Evolutionary conservation across 2,888 invertebrate species (phyloP).

Genomic region (Pomacea canaliculata): DNA sequence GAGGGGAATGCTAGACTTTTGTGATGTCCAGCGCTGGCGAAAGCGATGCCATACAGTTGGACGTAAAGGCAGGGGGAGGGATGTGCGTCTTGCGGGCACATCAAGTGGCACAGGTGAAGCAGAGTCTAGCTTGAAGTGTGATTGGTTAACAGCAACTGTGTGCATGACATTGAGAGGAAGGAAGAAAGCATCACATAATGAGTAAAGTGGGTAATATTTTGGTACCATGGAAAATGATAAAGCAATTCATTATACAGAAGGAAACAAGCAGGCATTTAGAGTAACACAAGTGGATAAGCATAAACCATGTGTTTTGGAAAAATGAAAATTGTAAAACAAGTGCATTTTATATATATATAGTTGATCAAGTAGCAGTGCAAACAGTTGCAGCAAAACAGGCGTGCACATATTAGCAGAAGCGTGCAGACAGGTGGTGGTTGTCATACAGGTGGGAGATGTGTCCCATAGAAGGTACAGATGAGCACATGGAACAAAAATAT

Average conservation of each 20-base stretch:
- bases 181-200: neutral
- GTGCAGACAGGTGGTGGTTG: no score
- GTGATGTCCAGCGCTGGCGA: constrained; percentile 1
- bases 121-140: neutral
- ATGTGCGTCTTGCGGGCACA: neutral
- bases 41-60: neutral
- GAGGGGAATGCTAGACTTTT: neutral
- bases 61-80: neutral
- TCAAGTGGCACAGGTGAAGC: neutral
- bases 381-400: neutral
- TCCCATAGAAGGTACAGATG: no score
- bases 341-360: no score
- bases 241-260: no score
- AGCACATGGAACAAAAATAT: no score
- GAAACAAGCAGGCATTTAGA: no score
- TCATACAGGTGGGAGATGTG: no score
- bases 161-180: neutral
- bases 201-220: neutral
- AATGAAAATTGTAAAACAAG: no score
- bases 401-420: no score
- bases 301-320: no score
- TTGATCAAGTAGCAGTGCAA: neutral
- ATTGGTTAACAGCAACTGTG: neutral
- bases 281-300: no score
- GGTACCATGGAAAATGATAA: neutral